These are phyloP conservation scores for Formica exsecta DNA, from an alignment of 1,140 invertebrate species.

Conservation along the genomic window DNA sequence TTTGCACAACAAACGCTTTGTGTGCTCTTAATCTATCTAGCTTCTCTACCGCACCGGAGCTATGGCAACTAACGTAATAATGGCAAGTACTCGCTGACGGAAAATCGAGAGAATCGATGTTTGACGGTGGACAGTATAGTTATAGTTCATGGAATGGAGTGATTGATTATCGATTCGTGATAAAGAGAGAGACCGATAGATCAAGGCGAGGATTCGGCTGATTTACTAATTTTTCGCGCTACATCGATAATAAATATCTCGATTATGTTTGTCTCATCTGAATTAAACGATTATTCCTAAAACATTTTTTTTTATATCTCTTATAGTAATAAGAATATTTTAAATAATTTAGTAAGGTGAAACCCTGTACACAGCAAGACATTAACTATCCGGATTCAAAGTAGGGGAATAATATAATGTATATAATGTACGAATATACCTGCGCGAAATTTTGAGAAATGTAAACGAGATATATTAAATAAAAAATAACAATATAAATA, in stretches of 20 bases:
- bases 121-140: slow-evolving; percentile 52
- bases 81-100: slow-evolving; percentile 80
- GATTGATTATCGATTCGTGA: slow-evolving; percentile 36
- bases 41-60: slow-evolving; percentile 73
- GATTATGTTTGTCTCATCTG: neutral
- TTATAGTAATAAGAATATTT: neutral
- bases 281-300: neutral
- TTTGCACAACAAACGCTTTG: slow-evolving; percentile 70
- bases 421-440: neutral
- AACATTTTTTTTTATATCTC: neutral
- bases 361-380: neutral
- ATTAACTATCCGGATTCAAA: slow-evolving; percentile 15
- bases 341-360: neutral
- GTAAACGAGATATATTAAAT: neutral
- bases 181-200: slow-evolving; percentile 24
- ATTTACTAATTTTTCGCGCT: neutral
- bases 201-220: slow-evolving; percentile 26
- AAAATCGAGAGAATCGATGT: slow-evolving; percentile 62
- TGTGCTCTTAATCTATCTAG: slow-evolving; percentile 73
- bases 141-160: slow-evolving; percentile 70
- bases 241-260: neutral
- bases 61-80: slow-evolving; percentile 84
- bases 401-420: neutral
- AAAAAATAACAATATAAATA: neutral
- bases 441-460: neutral